phyloP scores from a whole-genome alignment of 2,113 vertebrate genomes.

The Alaudala cheleensis region DNA sequence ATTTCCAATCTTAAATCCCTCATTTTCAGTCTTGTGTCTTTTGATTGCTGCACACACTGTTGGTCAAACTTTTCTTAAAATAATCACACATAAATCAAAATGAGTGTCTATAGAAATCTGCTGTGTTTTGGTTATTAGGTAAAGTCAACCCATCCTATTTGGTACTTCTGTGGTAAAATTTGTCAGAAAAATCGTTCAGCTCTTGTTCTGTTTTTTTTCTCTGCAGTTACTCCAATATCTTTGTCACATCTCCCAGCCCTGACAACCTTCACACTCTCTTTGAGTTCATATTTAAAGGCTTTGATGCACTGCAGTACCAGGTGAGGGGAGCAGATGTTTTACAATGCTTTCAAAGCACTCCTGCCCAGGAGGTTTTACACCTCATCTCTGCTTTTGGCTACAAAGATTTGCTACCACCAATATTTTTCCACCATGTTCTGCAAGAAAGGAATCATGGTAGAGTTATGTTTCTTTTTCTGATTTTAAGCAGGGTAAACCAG shows the following conservation, averaged over 20 bases:
- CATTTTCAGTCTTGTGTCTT: background rate
- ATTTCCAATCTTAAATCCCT: background rate
- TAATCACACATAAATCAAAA: background rate
- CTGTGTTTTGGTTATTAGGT: background rate
- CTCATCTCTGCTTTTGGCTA: background rate
- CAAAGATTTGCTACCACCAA: background rate
- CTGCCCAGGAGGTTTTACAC: background rate
- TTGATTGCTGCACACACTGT: background rate
- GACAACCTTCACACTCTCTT: conserved; percentile 98
- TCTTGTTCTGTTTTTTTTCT: background rate
- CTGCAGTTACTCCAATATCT: conserved; percentile 94
- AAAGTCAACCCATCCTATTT: background rate
- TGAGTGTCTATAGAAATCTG: background rate
- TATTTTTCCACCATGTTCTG: background rate
- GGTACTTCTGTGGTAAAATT: background rate
- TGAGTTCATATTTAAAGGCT: conserved; percentile 98
- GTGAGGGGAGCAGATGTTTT: conserved; percentile 40
- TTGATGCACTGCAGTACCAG: conserved; percentile 91
- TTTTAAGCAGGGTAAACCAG: background rate
- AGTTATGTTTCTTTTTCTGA: background rate
- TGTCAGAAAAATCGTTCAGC: background rate
- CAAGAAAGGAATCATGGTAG: background rate
- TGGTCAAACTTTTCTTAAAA: background rate
- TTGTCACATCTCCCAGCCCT: conserved; percentile 96
- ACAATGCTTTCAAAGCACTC: accelerated